phyloP scores from a whole-genome alignment of 1,140 invertebrate species.

The Epicauta chinensis region DNA sequence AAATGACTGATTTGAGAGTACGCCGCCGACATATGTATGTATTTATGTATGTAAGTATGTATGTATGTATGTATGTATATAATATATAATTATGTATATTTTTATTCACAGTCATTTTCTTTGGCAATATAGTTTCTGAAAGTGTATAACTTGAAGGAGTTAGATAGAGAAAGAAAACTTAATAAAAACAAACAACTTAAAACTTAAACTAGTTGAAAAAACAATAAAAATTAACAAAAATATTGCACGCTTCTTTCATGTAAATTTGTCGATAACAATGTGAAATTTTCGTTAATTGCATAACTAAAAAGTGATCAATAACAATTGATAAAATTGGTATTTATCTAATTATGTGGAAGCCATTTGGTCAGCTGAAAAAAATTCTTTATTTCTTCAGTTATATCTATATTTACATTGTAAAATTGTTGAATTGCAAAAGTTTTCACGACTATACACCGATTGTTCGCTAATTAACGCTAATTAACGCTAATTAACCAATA shows the following conservation, averaged over 20 bases:
- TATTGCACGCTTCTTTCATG: neutral
- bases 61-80: constrained; percentile 33
- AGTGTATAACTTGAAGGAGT: constrained; percentile 2
- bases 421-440: no score
- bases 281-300: neutral
- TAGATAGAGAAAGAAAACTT: no score
- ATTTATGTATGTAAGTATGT: no score
- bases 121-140: constrained; percentile 36
- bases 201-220: constrained; percentile 19
- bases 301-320: constrained; percentile 15
- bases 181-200: constrained; percentile 13
- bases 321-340: constrained; percentile 15
- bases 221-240: constrained; percentile 4
- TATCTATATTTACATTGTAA: no score
- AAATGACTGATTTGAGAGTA: no score
- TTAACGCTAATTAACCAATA: no score
- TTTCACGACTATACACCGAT: no score
- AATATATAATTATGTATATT: constrained; percentile 34
- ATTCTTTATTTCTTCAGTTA: no score
- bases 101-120: constrained; percentile 41
- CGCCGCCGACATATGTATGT: no score
- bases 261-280: neutral
- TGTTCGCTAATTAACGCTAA: no score
- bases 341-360: constrained; percentile 16
- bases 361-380: constrained; percentile 2